Evolutionary conservation across 1,140 invertebrate genomes (phyloP).

Genomic region (Archivesica marissinica): DNA sequence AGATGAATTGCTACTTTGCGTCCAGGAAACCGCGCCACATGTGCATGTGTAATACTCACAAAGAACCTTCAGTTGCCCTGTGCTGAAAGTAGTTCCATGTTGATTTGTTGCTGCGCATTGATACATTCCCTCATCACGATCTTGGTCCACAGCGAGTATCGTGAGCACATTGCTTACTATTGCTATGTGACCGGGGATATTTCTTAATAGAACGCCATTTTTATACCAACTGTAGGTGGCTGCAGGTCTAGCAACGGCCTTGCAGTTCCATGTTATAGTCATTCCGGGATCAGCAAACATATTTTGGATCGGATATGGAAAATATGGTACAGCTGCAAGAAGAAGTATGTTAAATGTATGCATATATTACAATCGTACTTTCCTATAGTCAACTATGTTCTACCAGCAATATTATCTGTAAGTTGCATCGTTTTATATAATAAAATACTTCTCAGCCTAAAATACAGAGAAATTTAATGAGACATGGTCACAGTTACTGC

Average conservation of each 20-base stretch:
- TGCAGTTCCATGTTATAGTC: slow-evolving; percentile 95
- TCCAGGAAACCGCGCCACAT: too few relatives aligned
- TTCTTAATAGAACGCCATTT: slow-evolving; percentile 58
- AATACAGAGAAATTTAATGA: too few relatives aligned
- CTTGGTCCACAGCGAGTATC: slow-evolving; percentile 24
- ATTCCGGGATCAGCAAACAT: slow-evolving; percentile 94
- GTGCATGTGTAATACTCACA: slow-evolving; percentile 54
- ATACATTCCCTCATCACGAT: slow-evolving; percentile 90
- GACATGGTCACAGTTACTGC: too few relatives aligned
- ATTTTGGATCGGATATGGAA: slow-evolving; percentile 94
- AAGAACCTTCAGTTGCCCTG: slow-evolving; percentile 92
- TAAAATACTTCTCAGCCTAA: too few relatives aligned
- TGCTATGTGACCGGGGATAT: slow-evolving; percentile 29
- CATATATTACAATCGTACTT: too few relatives aligned
- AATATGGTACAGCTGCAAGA: slow-evolving; percentile 92
- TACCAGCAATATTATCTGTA: too few relatives aligned
- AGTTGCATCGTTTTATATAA: too few relatives aligned
- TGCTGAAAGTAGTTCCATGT: slow-evolving; percentile 93
- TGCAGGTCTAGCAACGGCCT: slow-evolving; percentile 96
- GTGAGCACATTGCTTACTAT: slow-evolving; percentile 33
- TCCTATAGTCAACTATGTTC: too few relatives aligned
- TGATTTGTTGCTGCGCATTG: slow-evolving; percentile 96
- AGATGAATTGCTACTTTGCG: too few relatives aligned
- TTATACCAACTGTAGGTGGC: slow-evolving; percentile 97
- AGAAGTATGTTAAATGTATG: too few relatives aligned